Percentiles rank a stretch among this genome's conserved stretches.
These are phyloP conservation scores for Lepidothrix coronata DNA, from an alignment of 2,113 vertebrate genomes.

Conservation along the genomic window DNA sequence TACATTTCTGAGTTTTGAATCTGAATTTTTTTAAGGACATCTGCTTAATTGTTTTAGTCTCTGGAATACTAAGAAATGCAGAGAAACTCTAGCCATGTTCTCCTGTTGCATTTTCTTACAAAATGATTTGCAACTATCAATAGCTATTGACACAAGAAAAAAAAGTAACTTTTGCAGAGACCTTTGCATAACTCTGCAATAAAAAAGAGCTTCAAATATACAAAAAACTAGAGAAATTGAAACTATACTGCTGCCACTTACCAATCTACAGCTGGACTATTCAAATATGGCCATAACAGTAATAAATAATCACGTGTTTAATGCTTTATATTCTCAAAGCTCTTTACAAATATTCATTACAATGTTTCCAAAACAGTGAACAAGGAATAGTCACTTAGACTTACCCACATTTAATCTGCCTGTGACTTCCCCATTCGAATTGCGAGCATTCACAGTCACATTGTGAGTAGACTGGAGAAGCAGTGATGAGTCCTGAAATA, in stretches of 20 bases:
- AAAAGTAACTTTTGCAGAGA: neutral
- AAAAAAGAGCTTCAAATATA: neutral
- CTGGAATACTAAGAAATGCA: neutral
- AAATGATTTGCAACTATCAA: neutral
- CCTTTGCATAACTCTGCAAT: neutral
- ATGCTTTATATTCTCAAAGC: neutral
- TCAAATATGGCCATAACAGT: neutral
- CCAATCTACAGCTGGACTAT: neutral
- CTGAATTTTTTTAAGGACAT: neutral
- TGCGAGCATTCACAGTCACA: slow-evolving; percentile 87
- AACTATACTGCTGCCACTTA: neutral
- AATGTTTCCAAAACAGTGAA: neutral
- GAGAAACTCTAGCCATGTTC: neutral
- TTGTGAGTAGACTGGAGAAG: slow-evolving; percentile 88
- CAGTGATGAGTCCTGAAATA: slow-evolving; percentile 84
- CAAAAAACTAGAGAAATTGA: neutral
- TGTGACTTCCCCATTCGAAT: slow-evolving; percentile 87
- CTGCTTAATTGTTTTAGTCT: neutral
- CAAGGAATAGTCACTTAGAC: slow-evolving; percentile 37
- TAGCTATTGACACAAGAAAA: neutral
- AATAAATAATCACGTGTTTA: neutral
- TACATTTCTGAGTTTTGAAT: neutral
- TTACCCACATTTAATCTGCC: slow-evolving; percentile 91
- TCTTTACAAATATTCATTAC: neutral
- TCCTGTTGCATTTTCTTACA: neutral